Evolutionary conservation across 2,797 vertebrate species (phyloP).

Genomic region (Dallia pectoralis): DNA sequence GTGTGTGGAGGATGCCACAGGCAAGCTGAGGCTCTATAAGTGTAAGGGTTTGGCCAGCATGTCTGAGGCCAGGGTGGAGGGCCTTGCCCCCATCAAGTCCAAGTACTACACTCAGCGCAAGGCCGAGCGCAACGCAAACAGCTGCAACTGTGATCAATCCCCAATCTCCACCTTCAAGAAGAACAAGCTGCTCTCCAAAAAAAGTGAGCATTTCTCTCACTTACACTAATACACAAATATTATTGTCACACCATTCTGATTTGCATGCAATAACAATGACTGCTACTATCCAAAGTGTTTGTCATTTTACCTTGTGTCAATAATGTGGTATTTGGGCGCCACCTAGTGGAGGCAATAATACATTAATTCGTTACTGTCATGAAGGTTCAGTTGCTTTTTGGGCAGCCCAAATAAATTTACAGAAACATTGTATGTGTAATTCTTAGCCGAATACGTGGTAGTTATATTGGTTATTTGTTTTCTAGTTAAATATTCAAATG

Average conservation of each 20-base stretch:
- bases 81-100: constrained; percentile 76
- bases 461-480: background rate
- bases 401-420: background rate
- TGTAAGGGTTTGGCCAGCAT: constrained; percentile 75
- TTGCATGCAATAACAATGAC: too few species aligned
- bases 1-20: constrained; percentile 88
- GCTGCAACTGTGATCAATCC: constrained; percentile 76
- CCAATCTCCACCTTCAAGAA: constrained; percentile 71
- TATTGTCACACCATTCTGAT: background rate
- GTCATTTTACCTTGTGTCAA: background rate
- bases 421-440: background rate
- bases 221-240: background rate
- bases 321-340: background rate
- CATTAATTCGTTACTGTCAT: background rate
- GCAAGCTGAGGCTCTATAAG: constrained; percentile 88
- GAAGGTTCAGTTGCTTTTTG: background rate
- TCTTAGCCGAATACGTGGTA: background rate
- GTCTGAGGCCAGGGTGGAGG: constrained; percentile 35
- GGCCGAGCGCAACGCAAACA: constrained; percentile 36
- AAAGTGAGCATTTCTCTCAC: constrained; percentile 76
- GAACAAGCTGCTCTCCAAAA: constrained; percentile 84
- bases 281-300: background rate
- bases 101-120: constrained; percentile 70
- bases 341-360: constrained; percentile 1
- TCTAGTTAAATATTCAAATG: background rate